These are phyloP conservation scores for Temnothorax longispinosus DNA, from an alignment of 1,140 invertebrate genomes.

Conservation along the genomic window DNA sequence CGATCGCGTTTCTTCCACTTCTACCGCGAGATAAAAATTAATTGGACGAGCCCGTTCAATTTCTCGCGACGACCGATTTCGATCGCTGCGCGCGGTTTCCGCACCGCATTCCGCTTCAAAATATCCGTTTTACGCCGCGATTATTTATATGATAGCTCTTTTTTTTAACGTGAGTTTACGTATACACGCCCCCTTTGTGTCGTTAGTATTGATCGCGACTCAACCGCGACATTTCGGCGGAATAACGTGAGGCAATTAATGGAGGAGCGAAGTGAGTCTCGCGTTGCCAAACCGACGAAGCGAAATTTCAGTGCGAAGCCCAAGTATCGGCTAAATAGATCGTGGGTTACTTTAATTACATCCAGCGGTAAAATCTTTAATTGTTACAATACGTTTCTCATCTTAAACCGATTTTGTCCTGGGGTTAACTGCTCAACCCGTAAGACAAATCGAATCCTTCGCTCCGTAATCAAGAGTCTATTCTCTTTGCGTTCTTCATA, in stretches of 20 bases:
- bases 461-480: background rate
- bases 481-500: background rate
- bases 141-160: slow-evolving; percentile 38
- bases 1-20: slow-evolving; percentile 6
- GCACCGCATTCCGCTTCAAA: background rate
- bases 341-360: background rate
- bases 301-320: slow-evolving; percentile 2
- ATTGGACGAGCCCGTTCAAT: slow-evolving; percentile 20
- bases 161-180: slow-evolving; percentile 25
- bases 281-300: slow-evolving; percentile 2
- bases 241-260: slow-evolving; percentile 50
- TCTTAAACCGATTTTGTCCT: background rate
- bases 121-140: slow-evolving; percentile 11
- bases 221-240: slow-evolving; percentile 31
- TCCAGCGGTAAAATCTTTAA: background rate
- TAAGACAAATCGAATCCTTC: background rate
- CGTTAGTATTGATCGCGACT: slow-evolving; percentile 44
- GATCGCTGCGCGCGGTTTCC: background rate
- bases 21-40: slow-evolving; percentile 38
- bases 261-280: slow-evolving; percentile 7
- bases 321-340: slow-evolving; percentile 24
- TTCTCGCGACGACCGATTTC: slow-evolving; percentile 16
- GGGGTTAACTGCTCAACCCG: background rate
- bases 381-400: background rate
- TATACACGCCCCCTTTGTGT: slow-evolving; percentile 12